Evolutionary conservation across 2,888 invertebrate species (phyloP), one percentile per base, ranked within the genome.

Genomic region (Aelia acuminata): DNA sequence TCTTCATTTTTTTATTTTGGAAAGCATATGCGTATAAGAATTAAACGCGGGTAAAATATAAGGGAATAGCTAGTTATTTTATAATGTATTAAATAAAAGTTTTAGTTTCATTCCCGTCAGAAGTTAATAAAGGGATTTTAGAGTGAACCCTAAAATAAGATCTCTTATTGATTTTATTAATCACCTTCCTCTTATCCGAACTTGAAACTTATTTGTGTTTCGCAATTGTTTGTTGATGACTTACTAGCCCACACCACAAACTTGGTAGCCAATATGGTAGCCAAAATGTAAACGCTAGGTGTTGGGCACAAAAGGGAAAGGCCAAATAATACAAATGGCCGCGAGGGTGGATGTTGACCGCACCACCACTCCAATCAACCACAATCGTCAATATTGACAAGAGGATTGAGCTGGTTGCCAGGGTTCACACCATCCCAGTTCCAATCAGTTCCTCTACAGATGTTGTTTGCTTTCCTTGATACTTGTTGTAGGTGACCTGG

Each of bases 301-400:
- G 80, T 80, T n/a, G 43, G 22, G 13, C n/a, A 80, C 80, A 80
- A 80, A 43, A 80, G 80, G 80, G 80, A 43, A 80, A 47, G 43
- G 15, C n/a, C n/a, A 39, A 80, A 80, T 80, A 80, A 80, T 80
- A 80, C 80, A 80, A 47, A 80, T 47, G 80, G 43, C 43, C 43
- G 43, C 3, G 80, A 80, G 39, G 43, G 15, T 3, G 80, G n/a
- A 80, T 80, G 80, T 80, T 80, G 80, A 80, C 80, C 80, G 80
- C 43, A 43, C n/a, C 80, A 80, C 43, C 80, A 80, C 43, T 43
- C 43, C 80, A 80, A 80, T 80, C 80, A 80, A 80, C 80, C 80
- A 80, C n/a, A n/a, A 80, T n/a, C 22, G 80, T 80, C 80, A 80
- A 80, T 80, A 80, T 80, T 80, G 80, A 80, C 39, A 5, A 11